Percentiles rank a stretch among this genome's conserved stretches.
Evolutionary conservation across 2,113 vertebrate genomes (phyloP).

Genomic region (zebrafish (Danio rerio)): DNA sequence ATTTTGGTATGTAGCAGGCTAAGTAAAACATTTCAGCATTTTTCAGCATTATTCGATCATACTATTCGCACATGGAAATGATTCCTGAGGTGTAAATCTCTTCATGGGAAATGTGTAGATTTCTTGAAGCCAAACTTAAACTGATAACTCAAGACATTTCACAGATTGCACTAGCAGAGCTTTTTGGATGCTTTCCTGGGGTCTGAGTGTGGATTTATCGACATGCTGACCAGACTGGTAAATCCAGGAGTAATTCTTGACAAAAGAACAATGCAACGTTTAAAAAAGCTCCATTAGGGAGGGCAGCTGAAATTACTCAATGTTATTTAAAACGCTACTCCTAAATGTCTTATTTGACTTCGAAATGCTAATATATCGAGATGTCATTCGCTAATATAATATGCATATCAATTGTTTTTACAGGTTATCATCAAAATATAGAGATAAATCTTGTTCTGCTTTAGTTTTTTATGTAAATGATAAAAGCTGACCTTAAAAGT

Average conservation of each 20-base stretch:
- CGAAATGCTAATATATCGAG: slow-evolving; percentile 9
- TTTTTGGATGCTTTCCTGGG: slow-evolving; percentile 50
- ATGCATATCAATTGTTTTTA: not conserved
- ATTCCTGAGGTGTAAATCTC: slow-evolving; percentile 62
- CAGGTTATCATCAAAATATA: not conserved
- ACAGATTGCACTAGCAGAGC: slow-evolving; percentile 41
- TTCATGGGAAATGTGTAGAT: slow-evolving; percentile 65
- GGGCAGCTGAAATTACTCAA: slow-evolving; percentile 16
- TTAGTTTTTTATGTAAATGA: not conserved
- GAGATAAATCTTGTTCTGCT: not conserved
- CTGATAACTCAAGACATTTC: slow-evolving; percentile 60
- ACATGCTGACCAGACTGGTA: slow-evolving; percentile 34
- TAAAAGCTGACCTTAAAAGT: not conserved
- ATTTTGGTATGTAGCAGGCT: slow-evolving; percentile 49
- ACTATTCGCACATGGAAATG: slow-evolving; percentile 64
- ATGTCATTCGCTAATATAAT: slow-evolving; percentile 2
- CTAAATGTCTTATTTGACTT: slow-evolving; percentile 34
- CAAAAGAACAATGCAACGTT: slow-evolving; percentile 30
- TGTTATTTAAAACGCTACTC: slow-evolving; percentile 43
- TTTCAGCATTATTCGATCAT: slow-evolving; percentile 49
- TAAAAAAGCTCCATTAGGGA: slow-evolving; percentile 25
- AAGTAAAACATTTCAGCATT: slow-evolving; percentile 42
- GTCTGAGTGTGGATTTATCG: slow-evolving; percentile 34
- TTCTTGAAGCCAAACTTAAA: slow-evolving; percentile 59
- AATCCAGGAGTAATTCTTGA: slow-evolving; percentile 46